Evolutionary conservation across 2,888 invertebrate genomes (phyloP), one percentile per base, ranked within the genome.

Genomic region (Lasioglossum calceatum): DNA sequence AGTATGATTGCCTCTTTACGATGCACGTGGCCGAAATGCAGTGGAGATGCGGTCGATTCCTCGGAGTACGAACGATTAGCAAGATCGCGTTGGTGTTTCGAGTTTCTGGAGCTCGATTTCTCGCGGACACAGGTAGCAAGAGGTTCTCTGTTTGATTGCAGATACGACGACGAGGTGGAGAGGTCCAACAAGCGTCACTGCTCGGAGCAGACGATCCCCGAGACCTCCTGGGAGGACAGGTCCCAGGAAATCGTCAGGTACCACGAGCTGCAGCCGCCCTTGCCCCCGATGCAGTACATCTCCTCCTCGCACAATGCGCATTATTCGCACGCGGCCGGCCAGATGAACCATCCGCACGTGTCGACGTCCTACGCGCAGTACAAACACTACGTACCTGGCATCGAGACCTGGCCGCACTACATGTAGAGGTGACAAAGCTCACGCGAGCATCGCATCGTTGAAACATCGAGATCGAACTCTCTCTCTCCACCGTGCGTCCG

Each of bases 191-290:
- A 94, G 54, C 92, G 93, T 5, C 93, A 93, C 82, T 95, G 94
- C 82, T 86, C 92, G n/a, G 94, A 94, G 10, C 92, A 90, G 36
- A 61, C 82, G 58, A 72, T 90, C 42, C 81, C 84, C 78, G 89
- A 92, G 67, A 77, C 92, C 16, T 87, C 92, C 39, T 95, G 94
- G 95, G 95, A 94, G 79, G 94, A 94, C 64, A 88, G 94, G 74
- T 80, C 93, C 0, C 94, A 94, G 81, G 95, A 95, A 14, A 92
- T 94, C 86, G 92, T 93, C 50, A 93, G 94, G 86, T 95, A 95
- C 78, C 95, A 95, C 92, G 95, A 95, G 87, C 89, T 95, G 19
- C 95, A 95, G 79, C 95, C 95, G 32, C 94, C 94, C 10, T 85
- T 93, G 44, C 94, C 94, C 10, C 92, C 95, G 39, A 93, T 94